Conservation (phyloP, 1,140 invertebrate genomes). For the Seison nebaliae region DNA sequence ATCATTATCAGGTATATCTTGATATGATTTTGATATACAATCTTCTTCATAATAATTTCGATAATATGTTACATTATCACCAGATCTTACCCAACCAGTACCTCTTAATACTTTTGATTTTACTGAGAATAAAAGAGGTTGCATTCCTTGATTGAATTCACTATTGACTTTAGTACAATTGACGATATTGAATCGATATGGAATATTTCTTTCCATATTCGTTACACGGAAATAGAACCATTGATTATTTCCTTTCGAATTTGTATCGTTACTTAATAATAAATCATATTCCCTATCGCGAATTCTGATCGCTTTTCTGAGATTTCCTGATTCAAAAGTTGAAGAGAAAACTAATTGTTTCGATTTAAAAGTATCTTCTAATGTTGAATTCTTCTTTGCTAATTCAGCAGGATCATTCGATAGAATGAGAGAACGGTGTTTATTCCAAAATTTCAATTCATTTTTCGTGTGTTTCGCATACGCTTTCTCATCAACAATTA, state of each 20-base stretch:
- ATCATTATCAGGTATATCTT: no score
- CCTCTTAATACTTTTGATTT: conserved; percentile 38
- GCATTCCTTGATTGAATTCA: conserved; percentile 62
- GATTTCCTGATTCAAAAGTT: conserved; percentile 27
- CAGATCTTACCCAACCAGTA: conserved; percentile 43
- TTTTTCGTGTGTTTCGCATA: no score
- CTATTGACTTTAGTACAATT: conserved; percentile 66
- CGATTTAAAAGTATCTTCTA: no score
- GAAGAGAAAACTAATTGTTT: conserved; percentile 28
- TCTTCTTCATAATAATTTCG: conserved; percentile 29
- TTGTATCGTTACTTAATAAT: conserved; percentile 62
- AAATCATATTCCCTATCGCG: conserved; percentile 54
- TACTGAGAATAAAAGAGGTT: conserved; percentile 61
- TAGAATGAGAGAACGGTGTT: no score
- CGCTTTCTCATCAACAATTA: no score
- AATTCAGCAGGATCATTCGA: no score
- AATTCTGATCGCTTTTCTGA: conserved; percentile 25
- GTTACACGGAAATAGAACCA: conserved; percentile 79
- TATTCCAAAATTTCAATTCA: no score
- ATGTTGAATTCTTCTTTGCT: no score
- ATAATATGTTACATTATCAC: conserved; percentile 54
- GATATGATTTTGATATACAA: no score
- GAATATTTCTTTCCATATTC: conserved; percentile 42
- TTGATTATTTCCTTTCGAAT: conserved; percentile 46
- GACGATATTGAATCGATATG: conserved; percentile 62